These are phyloP conservation scores for Litoditis marina DNA, from an alignment of 2,888 invertebrate species.

Conservation along the genomic window DNA sequence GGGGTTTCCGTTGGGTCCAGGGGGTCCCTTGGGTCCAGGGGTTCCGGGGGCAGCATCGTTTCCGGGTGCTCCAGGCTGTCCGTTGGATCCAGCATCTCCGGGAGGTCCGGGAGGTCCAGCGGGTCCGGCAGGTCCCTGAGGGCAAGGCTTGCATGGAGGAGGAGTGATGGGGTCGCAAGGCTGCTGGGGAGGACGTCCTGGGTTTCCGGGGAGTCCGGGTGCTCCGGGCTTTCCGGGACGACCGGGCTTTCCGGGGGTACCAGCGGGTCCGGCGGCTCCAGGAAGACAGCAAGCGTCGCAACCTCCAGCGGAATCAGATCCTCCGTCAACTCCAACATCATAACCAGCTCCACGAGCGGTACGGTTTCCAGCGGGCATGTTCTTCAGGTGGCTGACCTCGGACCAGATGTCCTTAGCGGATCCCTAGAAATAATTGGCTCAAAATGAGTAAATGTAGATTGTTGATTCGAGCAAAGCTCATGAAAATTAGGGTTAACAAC, in stretches of 20 bases:
- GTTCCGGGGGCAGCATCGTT: neutral
- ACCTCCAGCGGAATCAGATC: neutral
- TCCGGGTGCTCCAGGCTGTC: neutral
- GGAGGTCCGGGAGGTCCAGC: slow-evolving; percentile 21
- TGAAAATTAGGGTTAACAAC: no score
- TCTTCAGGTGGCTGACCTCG: neutral
- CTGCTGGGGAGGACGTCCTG: neutral
- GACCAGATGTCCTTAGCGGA: neutral
- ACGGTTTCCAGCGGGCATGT: neutral
- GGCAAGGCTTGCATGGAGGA: slow-evolving; percentile 5
- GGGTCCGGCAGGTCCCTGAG: slow-evolving; percentile 34
- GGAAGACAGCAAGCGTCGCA: neutral
- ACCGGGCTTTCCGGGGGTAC: slow-evolving; percentile 25
- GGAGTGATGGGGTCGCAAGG: neutral
- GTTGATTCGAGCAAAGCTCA: no score
- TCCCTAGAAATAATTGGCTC: neutral
- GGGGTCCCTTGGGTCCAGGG: neutral
- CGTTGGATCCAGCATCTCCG: neutral
- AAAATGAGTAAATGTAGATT: no score
- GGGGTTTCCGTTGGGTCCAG: neutral
- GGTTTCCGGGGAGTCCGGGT: slow-evolving; percentile 9
- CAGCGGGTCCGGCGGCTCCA: slow-evolving; percentile 24
- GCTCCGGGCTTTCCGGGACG: slow-evolving; percentile 26
- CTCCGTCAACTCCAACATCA: slow-evolving; percentile 11
- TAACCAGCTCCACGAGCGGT: slow-evolving; percentile 17